Evolutionary conservation across 2,888 invertebrate species (phyloP).

Genomic region (Apotomis capreana): DNA sequence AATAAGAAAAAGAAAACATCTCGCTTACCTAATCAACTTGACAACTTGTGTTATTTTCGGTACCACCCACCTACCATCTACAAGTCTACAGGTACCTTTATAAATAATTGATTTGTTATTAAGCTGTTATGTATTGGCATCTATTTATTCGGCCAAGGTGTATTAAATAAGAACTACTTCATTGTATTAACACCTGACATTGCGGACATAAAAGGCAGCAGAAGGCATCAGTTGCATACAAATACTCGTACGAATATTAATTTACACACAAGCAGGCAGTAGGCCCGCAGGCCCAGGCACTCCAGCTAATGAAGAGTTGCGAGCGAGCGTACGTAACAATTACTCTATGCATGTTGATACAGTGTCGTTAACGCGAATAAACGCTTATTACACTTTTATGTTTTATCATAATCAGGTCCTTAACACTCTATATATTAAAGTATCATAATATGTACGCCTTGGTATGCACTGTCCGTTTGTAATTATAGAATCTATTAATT

Average conservation of each 20-base stretch:
- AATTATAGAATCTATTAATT: no score
- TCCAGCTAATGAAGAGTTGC: constrained; percentile 21
- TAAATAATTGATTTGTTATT: not conserved
- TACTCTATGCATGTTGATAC: constrained; percentile 10
- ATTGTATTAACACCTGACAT: constrained; percentile 29
- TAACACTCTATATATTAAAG: constrained; percentile 1
- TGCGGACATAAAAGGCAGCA: constrained; percentile 15
- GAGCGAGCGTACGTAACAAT: constrained; percentile 9
- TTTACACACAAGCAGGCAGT: no score
- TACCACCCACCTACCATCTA: not conserved
- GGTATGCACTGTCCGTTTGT: no score
- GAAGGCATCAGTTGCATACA: no score
- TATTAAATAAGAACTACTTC: constrained; percentile 2
- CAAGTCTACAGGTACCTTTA: not conserved
- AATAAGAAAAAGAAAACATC: not conserved
- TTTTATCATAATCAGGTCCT: constrained; percentile 16
- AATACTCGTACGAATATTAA: no score
- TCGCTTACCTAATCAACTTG: not conserved
- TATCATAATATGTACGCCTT: not conserved
- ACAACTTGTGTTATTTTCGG: no score
- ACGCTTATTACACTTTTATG: constrained; percentile 3
- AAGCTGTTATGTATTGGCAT: not conserved
- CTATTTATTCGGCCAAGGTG: not conserved
- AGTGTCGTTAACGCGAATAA: constrained; percentile 13
- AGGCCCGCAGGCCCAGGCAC: not conserved